These are phyloP conservation scores for Melanargia galathea DNA, from an alignment of 2,888 invertebrate species.

Conservation along the genomic window DNA sequence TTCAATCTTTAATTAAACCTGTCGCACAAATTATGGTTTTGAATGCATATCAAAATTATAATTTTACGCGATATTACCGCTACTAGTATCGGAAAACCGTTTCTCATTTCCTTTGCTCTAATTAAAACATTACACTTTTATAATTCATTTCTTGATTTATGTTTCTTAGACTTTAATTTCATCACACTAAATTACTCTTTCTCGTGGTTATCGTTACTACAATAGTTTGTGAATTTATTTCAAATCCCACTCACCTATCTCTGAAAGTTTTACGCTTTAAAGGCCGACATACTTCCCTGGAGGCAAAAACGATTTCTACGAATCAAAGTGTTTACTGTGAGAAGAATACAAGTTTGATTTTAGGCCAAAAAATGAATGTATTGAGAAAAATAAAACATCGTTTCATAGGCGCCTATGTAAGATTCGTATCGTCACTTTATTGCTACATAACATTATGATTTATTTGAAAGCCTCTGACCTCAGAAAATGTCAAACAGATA, in stretches of 20 bases:
- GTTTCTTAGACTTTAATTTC: neutral
- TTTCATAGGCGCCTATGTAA: neutral
- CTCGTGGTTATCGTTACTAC: neutral
- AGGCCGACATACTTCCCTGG: neutral
- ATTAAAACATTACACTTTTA: neutral
- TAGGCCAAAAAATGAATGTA: conserved; percentile 3
- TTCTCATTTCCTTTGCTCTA: neutral
- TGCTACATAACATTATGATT: no score
- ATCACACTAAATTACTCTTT: neutral
- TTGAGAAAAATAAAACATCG: conserved; percentile 3
- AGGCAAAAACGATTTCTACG: conserved; percentile 4
- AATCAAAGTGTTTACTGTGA: conserved; percentile 10
- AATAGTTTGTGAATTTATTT: neutral
- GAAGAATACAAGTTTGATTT: neutral
- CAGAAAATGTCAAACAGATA: no score
- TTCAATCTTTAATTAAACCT: no score
- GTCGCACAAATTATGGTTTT: neutral
- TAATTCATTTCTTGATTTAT: neutral
- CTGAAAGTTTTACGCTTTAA: neutral
- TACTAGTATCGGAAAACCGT: neutral
- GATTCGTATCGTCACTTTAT: neutral
- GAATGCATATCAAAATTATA: neutral
- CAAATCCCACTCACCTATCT: neutral
- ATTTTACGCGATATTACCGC: neutral
- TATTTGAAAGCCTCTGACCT: no score